Percentiles rank a stretch among this genome's conserved stretches.
Conservation (phyloP, 2,888 invertebrate genomes). For the Eupithecia abbreviata region DNA sequence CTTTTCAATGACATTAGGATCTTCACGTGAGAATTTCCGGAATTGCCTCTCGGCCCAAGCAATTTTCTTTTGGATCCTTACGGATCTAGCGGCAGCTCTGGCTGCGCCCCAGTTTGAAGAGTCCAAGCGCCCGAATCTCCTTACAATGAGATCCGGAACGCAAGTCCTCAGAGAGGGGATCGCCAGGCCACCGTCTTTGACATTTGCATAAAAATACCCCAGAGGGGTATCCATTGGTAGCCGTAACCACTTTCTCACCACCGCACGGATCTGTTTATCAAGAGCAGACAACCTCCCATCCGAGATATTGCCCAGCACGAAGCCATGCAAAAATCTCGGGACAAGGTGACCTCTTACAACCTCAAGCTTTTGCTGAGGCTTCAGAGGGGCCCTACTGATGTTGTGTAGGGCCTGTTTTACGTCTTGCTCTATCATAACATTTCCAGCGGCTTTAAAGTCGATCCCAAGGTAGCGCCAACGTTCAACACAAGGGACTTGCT, state of each 20-base stretch:
- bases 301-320: no score
- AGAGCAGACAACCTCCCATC: no score
- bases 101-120: slow-evolving; percentile 7
- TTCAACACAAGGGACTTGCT: no score
- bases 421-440: no score
- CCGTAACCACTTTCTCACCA: not conserved
- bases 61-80: slow-evolving; percentile 33
- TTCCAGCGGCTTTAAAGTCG: no score
- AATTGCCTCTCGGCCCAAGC: not conserved
- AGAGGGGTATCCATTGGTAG: not conserved
- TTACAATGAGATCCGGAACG: slow-evolving; percentile 41
- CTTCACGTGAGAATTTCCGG: not conserved
- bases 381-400: no score
- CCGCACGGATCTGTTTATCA: not conserved
- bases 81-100: slow-evolving; percentile 42
- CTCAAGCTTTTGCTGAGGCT: no score
- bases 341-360: no score
- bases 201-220: not conserved
- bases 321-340: no score
- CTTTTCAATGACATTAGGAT: not conserved
- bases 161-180: slow-evolving; percentile 48
- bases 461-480: no score
- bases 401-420: no score
- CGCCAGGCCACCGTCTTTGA: slow-evolving; percentile 44
- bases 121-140: slow-evolving; percentile 43